Conservation (phyloP, 1,140 invertebrate genomes). For the Anastrepha ludens region DNA sequence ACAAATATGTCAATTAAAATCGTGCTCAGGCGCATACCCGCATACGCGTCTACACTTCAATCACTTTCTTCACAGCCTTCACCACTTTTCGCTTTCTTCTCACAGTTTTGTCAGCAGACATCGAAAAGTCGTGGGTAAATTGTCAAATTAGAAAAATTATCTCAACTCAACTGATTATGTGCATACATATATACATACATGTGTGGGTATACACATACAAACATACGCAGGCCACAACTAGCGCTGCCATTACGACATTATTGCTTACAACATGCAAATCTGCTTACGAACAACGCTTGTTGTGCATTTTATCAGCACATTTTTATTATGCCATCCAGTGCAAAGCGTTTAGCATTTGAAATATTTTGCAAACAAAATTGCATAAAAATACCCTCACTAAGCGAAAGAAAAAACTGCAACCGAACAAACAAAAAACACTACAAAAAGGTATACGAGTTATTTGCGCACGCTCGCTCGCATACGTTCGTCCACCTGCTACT, state of each 20-base stretch:
- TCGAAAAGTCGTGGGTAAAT: constrained; percentile 38
- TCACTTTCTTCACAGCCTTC: background rate
- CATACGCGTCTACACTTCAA: background rate
- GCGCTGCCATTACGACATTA: background rate
- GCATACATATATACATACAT: too few relatives aligned
- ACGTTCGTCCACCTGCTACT: constrained; percentile 9
- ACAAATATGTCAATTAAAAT: constrained; percentile 15
- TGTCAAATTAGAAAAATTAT: constrained; percentile 49
- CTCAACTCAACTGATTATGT: background rate
- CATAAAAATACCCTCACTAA: background rate
- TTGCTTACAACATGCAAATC: background rate
- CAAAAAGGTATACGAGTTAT: constrained; percentile 39
- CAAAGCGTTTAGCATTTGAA: constrained; percentile 44
- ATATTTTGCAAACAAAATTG: constrained; percentile 27
- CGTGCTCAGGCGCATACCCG: background rate
- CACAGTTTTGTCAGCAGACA: background rate
- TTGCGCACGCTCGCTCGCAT: background rate
- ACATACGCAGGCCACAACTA: background rate
- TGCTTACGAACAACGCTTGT: background rate
- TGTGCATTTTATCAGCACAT: constrained; percentile 36
- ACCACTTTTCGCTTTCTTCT: background rate
- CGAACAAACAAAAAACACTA: background rate
- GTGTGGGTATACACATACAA: too few relatives aligned
- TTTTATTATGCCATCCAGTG: constrained; percentile 47
- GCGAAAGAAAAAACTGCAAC: background rate